Evolutionary conservation across 1,140 invertebrate species (phyloP), one percentile per base, ranked within the genome.

Genomic region (Cotesia vestalis): DNA sequence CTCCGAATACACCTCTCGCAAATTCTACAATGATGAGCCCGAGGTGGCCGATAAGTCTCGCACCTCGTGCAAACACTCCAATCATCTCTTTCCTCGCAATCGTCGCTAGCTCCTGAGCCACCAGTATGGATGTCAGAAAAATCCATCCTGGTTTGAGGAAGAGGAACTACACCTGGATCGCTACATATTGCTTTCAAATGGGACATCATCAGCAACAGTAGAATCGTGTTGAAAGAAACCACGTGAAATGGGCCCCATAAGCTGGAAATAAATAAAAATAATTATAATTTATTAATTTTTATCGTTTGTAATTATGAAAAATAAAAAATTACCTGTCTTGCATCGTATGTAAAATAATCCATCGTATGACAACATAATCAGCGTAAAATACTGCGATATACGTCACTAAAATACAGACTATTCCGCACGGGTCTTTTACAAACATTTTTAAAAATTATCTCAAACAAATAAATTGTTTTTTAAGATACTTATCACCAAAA

Each of bases 21-120:
- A 79, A 96, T 93, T 73, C 95, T 89, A 85, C 96, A 97, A 83
- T 97, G 95, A 86, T 96, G 95, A 46, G 95, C 94, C 77, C 94
- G 84, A 12, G 94, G 93, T 40, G 95, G 95, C 66, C 95, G 86
- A 81, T 94, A 95, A 6, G 92, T 94, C 85, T 95, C 92, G 81
- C 96, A 97, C 46, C 93, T 88, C 12, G 91, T 91, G 82, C 95
- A 97, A 6, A 95, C 90, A 38, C 94, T 95, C 94, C 94, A 96
- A 77, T 95, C 94, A 81, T 90, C 91, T 81, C 89, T 87, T 66
- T 90, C 89, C 67, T 87, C 85, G 36, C 83, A 85, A 38, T 85
- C 84, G 55, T 86, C 80, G 11, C 80, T 79, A 5, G 72, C 74
- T 9, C 79, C 81, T 57, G 81, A 80, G 68, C 84, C 85, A 59